Evolutionary conservation across 2,113 vertebrate species (phyloP), one percentile per base, ranked within the genome.

Genomic region (Forbesichthys papilliferus): DNA sequence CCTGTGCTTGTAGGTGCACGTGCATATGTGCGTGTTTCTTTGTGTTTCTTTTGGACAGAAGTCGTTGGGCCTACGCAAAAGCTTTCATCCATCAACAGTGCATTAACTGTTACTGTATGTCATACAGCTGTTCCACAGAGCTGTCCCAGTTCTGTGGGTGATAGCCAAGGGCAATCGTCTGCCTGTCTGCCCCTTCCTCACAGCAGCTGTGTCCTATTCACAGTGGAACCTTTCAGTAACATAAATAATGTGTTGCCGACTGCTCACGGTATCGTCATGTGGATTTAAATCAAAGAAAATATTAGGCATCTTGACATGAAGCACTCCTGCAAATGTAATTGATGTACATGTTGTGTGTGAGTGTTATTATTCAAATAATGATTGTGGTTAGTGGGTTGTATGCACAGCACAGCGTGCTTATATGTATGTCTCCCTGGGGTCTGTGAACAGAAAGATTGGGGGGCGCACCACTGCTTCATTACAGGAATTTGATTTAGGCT

Each of bases 141-240:
- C 69, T 81, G 69, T 84, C 73, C 72, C 64, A 47, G 48, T 83
- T 88, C 85, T 76, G 61, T 84, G 78, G 83, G 77, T 75, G 73
- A 77, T 69, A 42, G 86, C 88, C 83, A 18, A n/a, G 33, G 82
- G 88, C 78, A 60, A 61, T 84, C 68, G 55, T 68, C 77, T 65
- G 67, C 80, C 73, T 12, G 86, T 87, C 85, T 86, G 58, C 70
- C 85, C 85, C 84, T 62, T 86, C 79, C 73, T 27, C 67, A 70
- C 79, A 81, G 77, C 87, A 88, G 85, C 83, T 88, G 88, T n/a
- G 76, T 74, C 82, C 78, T 71, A 71, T 58, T 69, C 71, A 64
- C 71, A 79, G 64, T 64, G 9, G 16, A 52, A 61, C 58, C 57
- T 69, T 64, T 52, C 48, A 27, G 66, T 65, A 71, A 69, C 79